Percentiles rank a stretch among this genome's conserved stretches.
Evolutionary conservation across 2,797 vertebrate species (phyloP).

Genomic region (Tenualosa thibaudeaui): DNA sequence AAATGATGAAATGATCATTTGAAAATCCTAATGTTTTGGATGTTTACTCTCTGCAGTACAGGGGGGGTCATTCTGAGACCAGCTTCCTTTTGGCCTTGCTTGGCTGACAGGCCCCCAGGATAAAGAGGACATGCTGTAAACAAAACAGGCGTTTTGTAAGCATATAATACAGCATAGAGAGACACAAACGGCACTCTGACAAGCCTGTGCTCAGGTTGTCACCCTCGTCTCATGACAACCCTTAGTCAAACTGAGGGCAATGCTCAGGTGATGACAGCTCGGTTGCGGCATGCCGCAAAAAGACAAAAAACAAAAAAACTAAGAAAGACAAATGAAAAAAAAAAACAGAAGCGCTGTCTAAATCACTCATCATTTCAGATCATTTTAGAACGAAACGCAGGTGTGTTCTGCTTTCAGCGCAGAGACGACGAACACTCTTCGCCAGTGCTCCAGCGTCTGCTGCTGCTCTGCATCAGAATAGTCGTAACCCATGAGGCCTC

Average conservation of each 20-base stretch:
- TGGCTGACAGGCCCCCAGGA: background rate
- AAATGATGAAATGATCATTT: background rate
- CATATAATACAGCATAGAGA: too few relatives aligned
- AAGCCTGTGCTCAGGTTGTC: background rate
- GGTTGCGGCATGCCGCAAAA: background rate
- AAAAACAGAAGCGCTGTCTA: background rate
- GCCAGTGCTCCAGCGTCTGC: background rate
- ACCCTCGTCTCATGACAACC: background rate
- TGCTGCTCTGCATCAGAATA: background rate
- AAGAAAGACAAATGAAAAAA: background rate
- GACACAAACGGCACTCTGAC: background rate
- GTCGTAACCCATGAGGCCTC: background rate
- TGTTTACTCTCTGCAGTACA: too few relatives aligned
- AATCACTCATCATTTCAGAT: too few relatives aligned
- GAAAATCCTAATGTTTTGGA: too few relatives aligned
- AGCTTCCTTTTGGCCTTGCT: background rate
- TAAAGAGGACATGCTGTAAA: background rate
- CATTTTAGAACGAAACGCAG: background rate
- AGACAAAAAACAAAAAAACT: constrained; percentile 1
- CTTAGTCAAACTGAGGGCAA: background rate
- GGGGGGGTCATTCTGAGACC: background rate
- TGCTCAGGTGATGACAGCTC: background rate
- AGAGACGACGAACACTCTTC: background rate
- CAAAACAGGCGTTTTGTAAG: background rate
- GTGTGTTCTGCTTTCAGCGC: background rate